Evolutionary conservation across 2,113 vertebrate genomes (phyloP), one percentile per base, ranked within the genome.

Genomic region (Rhabdomys dilectus): DNA sequence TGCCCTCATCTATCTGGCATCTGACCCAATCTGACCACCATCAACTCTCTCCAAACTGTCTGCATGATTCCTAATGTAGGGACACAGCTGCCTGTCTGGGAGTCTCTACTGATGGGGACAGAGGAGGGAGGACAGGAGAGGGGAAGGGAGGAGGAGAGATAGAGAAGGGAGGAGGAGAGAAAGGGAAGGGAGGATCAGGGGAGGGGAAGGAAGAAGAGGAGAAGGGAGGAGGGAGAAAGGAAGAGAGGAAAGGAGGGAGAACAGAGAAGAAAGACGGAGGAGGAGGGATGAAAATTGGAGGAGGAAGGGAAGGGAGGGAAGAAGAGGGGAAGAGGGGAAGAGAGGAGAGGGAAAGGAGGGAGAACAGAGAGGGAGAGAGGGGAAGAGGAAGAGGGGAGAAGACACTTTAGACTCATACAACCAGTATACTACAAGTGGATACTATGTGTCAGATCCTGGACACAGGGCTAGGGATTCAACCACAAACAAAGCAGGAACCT

Each of bases 401-500:
- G 31, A 66, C 21, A 45, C 4, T 75, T 88, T 70, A 88, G 34
- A n/a, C 62, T 60, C 60, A 86, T 62, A n/a, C 0, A 70, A 31
- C 3, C 17, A n/a, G 9, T 22, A 86, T 53, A 56, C 17, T 86
- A 19, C 29, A 48, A 91, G 39, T 12, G 76, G 31, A 58, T 56
- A 77, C 1, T 12, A 36, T 42, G 17, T 56, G 13, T 88, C 39
- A 85, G 56, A 34, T 53, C 7, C 39, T 42, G 24, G 68, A 89
- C 45, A 86, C 58, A 51, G 39, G 70, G 7, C 21, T 56, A 62
- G 34, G 22, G 70, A 58, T 34, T 56, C 34, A 80, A 53, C 1
- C 64, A 58, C 78, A 73, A 95, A 31, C 72, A 48, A 96, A 80
- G 26, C 36, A 96, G 87, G 86, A 86, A 60, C 72, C 36, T 17